Conservation (phyloP, 2,888 invertebrate species). For the Pammene fasciana region DNA sequence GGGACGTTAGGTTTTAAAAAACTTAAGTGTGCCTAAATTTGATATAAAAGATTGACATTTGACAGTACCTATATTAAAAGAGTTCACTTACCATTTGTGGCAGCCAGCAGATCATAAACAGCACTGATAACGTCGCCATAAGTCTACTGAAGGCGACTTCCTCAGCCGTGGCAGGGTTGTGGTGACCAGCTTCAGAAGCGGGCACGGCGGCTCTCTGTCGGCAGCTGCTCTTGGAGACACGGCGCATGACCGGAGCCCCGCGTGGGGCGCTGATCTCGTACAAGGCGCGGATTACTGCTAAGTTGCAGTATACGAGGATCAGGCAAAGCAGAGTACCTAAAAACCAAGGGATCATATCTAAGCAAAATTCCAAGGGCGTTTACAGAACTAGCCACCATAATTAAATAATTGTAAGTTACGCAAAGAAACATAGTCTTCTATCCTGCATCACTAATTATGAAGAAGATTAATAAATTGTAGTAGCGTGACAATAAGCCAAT, state of each 20-base stretch:
- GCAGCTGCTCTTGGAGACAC: conserved; percentile 72
- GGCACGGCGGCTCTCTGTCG: conserved; percentile 63
- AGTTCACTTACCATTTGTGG: conserved; percentile 89
- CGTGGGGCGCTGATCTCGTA: conserved; percentile 81
- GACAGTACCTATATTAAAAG: not conserved
- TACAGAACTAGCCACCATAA: too few relatives aligned
- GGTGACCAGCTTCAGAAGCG: conserved; percentile 50
- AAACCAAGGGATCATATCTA: conserved; percentile 19
- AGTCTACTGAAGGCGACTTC: conserved; percentile 93
- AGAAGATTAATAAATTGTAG: too few relatives aligned
- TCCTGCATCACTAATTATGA: not conserved
- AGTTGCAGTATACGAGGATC: conserved; percentile 91
- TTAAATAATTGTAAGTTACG: not conserved
- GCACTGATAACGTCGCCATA: conserved; percentile 92
- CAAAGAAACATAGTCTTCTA: not conserved
- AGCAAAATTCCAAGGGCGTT: not conserved
- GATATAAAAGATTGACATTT: too few relatives aligned
- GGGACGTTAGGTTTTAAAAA: too few relatives aligned
- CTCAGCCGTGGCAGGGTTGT: conserved; percentile 87
- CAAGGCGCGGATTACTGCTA: conserved; percentile 90
- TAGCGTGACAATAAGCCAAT: too few relatives aligned
- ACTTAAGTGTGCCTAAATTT: too few relatives aligned
- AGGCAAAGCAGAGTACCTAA: conserved; percentile 88
- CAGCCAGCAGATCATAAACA: conserved; percentile 93
- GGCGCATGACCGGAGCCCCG: conserved; percentile 62